Evolutionary conservation across 2,113 vertebrate species (phyloP), one percentile per base, ranked within the genome.

Genomic region (Corythoichthys haematopterus): DNA sequence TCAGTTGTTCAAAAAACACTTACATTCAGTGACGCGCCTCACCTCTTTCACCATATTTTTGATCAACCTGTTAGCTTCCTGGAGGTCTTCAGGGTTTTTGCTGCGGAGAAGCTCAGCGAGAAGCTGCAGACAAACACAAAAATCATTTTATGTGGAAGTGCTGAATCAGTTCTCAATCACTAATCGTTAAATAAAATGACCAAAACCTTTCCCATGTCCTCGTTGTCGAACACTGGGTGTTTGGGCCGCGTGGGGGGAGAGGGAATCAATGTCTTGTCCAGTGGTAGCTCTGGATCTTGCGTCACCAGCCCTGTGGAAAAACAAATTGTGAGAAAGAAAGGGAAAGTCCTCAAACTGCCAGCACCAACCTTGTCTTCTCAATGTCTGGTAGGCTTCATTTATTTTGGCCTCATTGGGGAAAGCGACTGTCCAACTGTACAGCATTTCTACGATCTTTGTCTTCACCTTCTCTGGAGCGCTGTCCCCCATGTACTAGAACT

Each of bases 1-100:
- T 28, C 20, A 28, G 20, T 28, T 28, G 20, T 28, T 28, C 20
- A 28, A 28, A 28, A 28, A 28, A 28, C 20, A 28, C 20, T 28
- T 28, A 46, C 2, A 8, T 6, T 33, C 28, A n/a, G 3, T 6
- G 16, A 69, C 10, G 2, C 2, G 11, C 67, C 93, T 91, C 84
- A 98, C 97, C 93, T 99, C 97, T 86, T 99, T 99, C 82, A 99
- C 97, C 97, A 99, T 99, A 85, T 94, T 97, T 90, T 99, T 99
- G 85, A 99, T 99, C 55, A 99, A 90, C 77, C 95, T 94, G 87
- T 99, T 99, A 64, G 97, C 97, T 80, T 98, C 96, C 69, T 97
- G 97, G 0, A 99, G 92, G 74, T 99, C 97, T 70, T 98, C 97
- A 38, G 96, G 97, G 76, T 99, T 99, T 90, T 98, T 99, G 88